Evolutionary conservation across 2,888 invertebrate species (phyloP), one percentile per base, ranked within the genome.

Genomic region (Netelia inedita): DNA sequence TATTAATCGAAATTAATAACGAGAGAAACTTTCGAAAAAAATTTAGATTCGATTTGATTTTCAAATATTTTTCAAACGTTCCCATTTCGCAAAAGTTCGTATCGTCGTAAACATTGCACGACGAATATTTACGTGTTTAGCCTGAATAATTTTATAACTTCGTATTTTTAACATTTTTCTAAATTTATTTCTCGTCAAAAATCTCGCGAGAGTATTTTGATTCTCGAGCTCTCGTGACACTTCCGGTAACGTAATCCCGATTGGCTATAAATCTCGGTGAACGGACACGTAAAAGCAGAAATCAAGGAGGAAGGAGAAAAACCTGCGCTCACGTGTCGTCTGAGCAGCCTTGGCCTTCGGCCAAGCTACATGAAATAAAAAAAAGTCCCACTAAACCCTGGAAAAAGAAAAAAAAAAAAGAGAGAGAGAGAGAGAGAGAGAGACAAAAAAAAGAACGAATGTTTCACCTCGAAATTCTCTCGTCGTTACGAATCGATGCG

Each of bases 371-470:
- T 46, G 46, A 46, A 46, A 46, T 14, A 46, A 46, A 46, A 41
- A 41, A 74, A 81, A 81, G 69, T 68, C 50, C 57, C 68, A 35
- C 74, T 16, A 74, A 69, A 69, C 61, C 69, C 69, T 75, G 69
- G 69, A 57, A 35, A 74, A 74, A 73, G 46, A 28, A 19, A 14
- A 41, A 43, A 43, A 43, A 2, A 65, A 1, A 28, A 23, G 2
- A 23, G 2, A 23, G n/a, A n/a, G n/a, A n/a, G n/a, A n/a, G n/a
- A n/a, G 19, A 41, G 10, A 66, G 19, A 46, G 2, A 35, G 8
- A 68, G 11, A 2, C 41, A 0, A 19, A 21, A 28, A 65, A 21
- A 63, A 23, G 61, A 23, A 73, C 16, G 41, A 11, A 16, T 21
- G n/a, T 50, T 69, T 55, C 23, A 53, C 69, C 81, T 71, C 55